Conservation (phyloP, 2,113 vertebrate species). For the Hypomesus transpacificus region DNA sequence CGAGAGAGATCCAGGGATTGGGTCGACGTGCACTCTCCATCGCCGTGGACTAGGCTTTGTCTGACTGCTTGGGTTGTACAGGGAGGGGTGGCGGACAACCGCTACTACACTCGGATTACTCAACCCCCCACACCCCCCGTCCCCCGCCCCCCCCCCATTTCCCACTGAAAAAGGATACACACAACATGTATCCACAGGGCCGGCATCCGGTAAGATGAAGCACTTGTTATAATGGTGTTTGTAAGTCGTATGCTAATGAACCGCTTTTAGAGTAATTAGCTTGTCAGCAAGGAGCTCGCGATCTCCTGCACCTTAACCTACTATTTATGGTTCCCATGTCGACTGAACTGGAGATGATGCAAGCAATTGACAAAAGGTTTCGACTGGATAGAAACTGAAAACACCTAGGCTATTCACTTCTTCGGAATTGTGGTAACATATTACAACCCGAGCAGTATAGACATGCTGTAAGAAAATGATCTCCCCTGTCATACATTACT, state of each 20-base stretch:
- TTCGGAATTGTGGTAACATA: not conserved
- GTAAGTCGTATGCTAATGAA: slow-evolving; percentile 46
- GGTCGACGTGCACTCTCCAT: slow-evolving; percentile 46
- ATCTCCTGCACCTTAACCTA: slow-evolving; percentile 48
- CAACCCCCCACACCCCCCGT: slow-evolving; percentile 8
- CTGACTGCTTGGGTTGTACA: slow-evolving; percentile 57
- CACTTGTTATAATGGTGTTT: slow-evolving; percentile 38
- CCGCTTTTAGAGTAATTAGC: slow-evolving; percentile 48
- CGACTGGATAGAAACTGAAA: not conserved
- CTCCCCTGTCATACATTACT: not conserved
- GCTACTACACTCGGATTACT: slow-evolving; percentile 64
- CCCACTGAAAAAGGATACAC: slow-evolving; percentile 51
- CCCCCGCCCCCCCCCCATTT: slow-evolving; percentile 31
- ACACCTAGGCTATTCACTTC: not conserved
- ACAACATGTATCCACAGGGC: slow-evolving; percentile 91
- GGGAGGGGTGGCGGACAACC: slow-evolving; percentile 67
- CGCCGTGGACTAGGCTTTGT: slow-evolving; percentile 61
- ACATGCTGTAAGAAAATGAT: not conserved
- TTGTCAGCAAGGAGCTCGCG: slow-evolving; percentile 41
- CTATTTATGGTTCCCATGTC: slow-evolving; percentile 45
- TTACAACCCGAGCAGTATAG: not conserved
- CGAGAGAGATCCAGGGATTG: slow-evolving; percentile 39
- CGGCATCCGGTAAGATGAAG: slow-evolving; percentile 88
- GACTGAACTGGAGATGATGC: not conserved
- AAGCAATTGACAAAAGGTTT: not conserved